These are phyloP conservation scores for Leuciscus idus DNA, from an alignment of 2,113 vertebrate genomes.

Conservation along the genomic window DNA sequence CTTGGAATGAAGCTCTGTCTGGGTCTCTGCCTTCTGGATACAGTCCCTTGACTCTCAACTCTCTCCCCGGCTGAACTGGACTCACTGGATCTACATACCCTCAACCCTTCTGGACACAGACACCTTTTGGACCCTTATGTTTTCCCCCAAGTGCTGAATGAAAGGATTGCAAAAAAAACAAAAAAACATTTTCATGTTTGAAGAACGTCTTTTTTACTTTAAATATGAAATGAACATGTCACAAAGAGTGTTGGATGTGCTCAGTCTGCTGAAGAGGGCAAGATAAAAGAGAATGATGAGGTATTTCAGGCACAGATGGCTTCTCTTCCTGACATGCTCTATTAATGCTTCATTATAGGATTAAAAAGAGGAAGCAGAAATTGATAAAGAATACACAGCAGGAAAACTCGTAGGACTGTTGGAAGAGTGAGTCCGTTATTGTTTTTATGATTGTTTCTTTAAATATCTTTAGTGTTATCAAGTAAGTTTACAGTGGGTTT, in stretches of 20 bases:
- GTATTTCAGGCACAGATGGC: slow-evolving; percentile 51
- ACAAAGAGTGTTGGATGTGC: slow-evolving; percentile 32
- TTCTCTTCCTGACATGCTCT: slow-evolving; percentile 51
- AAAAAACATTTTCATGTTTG: neutral
- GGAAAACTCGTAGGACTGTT: slow-evolving; percentile 56
- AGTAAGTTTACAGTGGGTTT: slow-evolving; percentile 8
- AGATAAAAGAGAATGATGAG: slow-evolving; percentile 45
- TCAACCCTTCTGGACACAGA: slow-evolving; percentile 55
- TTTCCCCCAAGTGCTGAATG: slow-evolving; percentile 63
- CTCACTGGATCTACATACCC: slow-evolving; percentile 54
- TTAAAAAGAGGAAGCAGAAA: slow-evolving; percentile 56
- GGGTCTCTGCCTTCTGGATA: slow-evolving; percentile 78
- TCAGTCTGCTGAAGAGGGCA: slow-evolving; percentile 38
- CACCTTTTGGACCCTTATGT: slow-evolving; percentile 61
- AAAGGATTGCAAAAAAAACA: slow-evolving; percentile 49
- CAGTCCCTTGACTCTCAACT: slow-evolving; percentile 68
- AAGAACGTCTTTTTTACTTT: slow-evolving; percentile 26
- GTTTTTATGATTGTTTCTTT: slow-evolving; percentile 6
- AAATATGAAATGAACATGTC: slow-evolving; percentile 10
- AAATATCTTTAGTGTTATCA: neutral
- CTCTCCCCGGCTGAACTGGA: slow-evolving; percentile 62
- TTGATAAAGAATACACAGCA: slow-evolving; percentile 47
- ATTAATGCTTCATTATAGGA: slow-evolving; percentile 64
- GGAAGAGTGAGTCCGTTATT: neutral
- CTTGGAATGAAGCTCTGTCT: slow-evolving; percentile 71